Evolutionary conservation across 2,888 invertebrate genomes (phyloP).

Genomic region (Resseliella maxima): DNA sequence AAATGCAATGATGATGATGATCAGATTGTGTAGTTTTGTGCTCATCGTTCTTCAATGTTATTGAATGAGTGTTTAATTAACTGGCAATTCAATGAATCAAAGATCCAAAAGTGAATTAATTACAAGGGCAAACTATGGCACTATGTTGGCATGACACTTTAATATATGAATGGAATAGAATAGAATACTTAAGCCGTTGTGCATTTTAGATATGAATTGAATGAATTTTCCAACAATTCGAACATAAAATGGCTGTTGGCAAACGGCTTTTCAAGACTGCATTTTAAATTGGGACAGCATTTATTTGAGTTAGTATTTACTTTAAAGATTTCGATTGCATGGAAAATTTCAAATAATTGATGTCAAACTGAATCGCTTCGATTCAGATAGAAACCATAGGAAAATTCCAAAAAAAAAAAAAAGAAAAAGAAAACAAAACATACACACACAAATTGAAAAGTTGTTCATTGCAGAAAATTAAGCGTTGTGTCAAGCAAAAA

Average conservation of each 20-base stretch:
- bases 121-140: not conserved
- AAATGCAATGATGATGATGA: no score
- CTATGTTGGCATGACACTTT: not conserved
- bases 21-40: not conserved
- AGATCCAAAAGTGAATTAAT: not conserved
- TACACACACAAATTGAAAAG: not conserved
- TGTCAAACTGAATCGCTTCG: not conserved
- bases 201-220: not conserved
- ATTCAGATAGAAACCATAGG: no score
- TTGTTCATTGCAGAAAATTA: not conserved
- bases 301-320: not conserved
- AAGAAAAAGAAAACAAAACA: not conserved
- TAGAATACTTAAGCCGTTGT: not conserved
- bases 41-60: not conserved
- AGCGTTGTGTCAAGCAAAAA: not conserved
- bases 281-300: not conserved
- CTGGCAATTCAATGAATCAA: conserved; percentile 22
- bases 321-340: not conserved
- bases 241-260: not conserved
- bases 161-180: not conserved
- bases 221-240: no score
- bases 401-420: no score
- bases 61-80: conserved; percentile 32
- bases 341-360: not conserved
- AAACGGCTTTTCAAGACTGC: not conserved